phyloP scores from a whole-genome alignment of 2,888 invertebrate genomes.

The Pterostichus niger region DNA sequence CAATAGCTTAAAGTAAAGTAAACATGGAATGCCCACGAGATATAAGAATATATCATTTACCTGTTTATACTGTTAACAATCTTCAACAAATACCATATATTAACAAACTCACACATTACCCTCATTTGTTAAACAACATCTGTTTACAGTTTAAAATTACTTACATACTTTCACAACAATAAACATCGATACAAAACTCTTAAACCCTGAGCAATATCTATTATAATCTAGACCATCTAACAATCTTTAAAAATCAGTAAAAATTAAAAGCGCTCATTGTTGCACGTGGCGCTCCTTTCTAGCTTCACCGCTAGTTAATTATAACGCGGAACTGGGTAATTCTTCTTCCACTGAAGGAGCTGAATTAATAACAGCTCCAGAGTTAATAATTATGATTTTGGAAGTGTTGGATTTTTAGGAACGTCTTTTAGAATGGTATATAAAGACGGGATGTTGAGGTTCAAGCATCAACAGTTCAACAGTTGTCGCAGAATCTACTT shows the following conservation, averaged over 20 bases:
- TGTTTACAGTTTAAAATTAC: not conserved
- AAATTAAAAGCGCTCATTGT: conserved; percentile 15
- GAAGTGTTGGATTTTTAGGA: conserved; percentile 23
- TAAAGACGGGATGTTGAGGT: not conserved
- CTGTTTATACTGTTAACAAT: not conserved
- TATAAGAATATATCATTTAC: not conserved
- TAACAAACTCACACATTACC: not conserved
- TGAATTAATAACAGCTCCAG: conserved; percentile 4
- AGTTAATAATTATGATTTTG: conserved; percentile 16
- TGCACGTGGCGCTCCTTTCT: conserved; percentile 38
- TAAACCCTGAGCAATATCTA: not conserved
- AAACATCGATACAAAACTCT: too few relatives aligned
- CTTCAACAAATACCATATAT: not conserved
- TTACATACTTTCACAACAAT: not conserved
- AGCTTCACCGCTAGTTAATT: not conserved
- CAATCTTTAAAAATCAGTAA: conserved; percentile 12
- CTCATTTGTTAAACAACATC: not conserved
- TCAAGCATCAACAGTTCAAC: not conserved
- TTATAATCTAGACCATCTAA: not conserved
- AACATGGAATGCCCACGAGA: not conserved
- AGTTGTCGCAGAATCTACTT: not conserved
- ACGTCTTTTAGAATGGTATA: conserved; percentile 36
- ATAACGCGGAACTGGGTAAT: conserved; percentile 1
- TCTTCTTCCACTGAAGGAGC: not conserved
- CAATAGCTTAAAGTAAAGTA: too few relatives aligned